A percentile compares a stretch with the other conserved stretches of the same genome.
Conservation (phyloP, 2,888 invertebrate genomes). For the Mylabris sibirica region DNA sequence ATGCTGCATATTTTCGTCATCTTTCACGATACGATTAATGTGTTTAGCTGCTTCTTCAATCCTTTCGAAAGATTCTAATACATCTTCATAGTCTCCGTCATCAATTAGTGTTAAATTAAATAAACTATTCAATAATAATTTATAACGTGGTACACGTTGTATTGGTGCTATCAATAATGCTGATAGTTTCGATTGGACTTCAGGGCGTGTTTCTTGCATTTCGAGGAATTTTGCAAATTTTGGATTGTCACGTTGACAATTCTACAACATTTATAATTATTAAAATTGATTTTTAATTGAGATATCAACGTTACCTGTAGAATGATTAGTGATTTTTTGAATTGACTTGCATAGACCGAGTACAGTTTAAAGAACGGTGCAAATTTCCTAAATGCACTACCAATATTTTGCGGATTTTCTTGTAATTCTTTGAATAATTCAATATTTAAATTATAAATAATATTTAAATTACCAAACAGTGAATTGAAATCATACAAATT, state of each 20-base stretch:
- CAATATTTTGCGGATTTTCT: conserved; percentile 66
- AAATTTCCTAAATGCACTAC: conserved; percentile 72
- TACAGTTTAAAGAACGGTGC: conserved; percentile 82
- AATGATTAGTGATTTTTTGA: conserved; percentile 68
- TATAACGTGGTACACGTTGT: conserved; percentile 80
- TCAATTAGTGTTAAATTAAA: conserved; percentile 52
- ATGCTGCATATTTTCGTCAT: conserved; percentile 75
- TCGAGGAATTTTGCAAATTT: conserved; percentile 67
- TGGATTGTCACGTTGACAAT: conserved; percentile 53
- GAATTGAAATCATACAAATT: conserved; percentile 63
- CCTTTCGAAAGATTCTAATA: conserved; percentile 70
- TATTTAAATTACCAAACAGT: conserved; percentile 71
- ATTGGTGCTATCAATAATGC: conserved; percentile 80
- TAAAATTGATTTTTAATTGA: neutral
- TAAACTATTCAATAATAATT: conserved; percentile 74
- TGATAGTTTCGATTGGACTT: conserved; percentile 74
- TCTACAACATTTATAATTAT: conserved; percentile 19
- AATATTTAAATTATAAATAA: conserved; percentile 70
- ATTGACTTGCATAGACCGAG: conserved; percentile 79
- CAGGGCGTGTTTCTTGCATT: conserved; percentile 73
- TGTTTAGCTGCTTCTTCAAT: conserved; percentile 74
- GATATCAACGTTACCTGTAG: conserved; percentile 65
- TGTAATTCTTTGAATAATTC: conserved; percentile 68
- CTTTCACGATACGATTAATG: conserved; percentile 75
- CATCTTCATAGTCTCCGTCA: conserved; percentile 41